Evolutionary conservation across 2,113 vertebrate genomes (phyloP).

Genomic region (Mirounga angustirostris): DNA sequence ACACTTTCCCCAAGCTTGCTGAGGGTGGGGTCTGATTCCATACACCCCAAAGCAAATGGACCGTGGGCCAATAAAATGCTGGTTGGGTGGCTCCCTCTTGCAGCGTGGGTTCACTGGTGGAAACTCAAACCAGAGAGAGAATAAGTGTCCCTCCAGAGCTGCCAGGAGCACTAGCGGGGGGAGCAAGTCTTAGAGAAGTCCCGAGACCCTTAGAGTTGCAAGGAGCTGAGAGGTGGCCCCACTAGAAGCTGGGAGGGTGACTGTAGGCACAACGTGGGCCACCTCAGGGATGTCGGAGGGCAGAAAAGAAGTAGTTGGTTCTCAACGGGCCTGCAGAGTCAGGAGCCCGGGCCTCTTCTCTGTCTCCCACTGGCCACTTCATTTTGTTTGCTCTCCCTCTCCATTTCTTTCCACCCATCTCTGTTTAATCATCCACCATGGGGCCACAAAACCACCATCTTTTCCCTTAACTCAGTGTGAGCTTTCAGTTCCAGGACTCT

Average conservation of each 20-base stretch:
- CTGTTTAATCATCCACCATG: not conserved
- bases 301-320: not conserved
- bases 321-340: not conserved
- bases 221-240: not conserved
- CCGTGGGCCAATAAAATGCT: not conserved
- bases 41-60: not conserved
- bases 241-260: not conserved
- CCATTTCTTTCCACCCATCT: not conserved
- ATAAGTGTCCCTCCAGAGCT: not conserved
- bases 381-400: not conserved
- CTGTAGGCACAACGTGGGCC: accelerated
- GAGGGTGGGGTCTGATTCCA: not conserved
- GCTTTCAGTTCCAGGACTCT: not conserved
- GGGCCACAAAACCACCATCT: not conserved
- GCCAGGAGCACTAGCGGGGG: not conserved
- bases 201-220: not conserved
- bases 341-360: not conserved
- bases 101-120: not conserved
- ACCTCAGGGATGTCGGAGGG: not conserved
- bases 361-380: not conserved
- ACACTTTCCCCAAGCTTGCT: not conserved
- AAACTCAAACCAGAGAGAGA: not conserved
- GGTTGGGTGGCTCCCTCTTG: not conserved
- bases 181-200: not conserved
- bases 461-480: not conserved